A percentile compares a stretch with the other conserved stretches of the same genome.
Evolutionary conservation across 92 coral and sea anemone genomes (phyloP).

Genomic region (Hydrozoanthus gracilis): DNA sequence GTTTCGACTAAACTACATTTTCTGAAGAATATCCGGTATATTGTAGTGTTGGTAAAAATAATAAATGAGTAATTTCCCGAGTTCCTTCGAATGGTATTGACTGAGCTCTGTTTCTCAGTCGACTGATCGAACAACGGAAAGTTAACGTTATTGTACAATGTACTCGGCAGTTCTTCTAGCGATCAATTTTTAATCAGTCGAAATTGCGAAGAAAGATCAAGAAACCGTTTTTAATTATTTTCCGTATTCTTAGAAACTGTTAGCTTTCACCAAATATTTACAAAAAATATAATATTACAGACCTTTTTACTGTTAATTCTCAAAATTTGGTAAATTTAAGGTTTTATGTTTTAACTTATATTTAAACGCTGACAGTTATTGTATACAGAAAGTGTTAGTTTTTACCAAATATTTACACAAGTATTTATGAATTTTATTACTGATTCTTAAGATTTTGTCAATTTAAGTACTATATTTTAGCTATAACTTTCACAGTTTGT

Average conservation of each 20-base stretch:
- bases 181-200: slow-evolving; percentile 43
- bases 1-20: neutral
- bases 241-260: neutral
- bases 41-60: neutral
- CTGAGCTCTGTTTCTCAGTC: neutral
- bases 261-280: neutral
- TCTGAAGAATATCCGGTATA: neutral
- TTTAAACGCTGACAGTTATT: neutral
- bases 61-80: neutral
- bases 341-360: neutral
- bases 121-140: too few relatives aligned
- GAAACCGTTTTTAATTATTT: slow-evolving; percentile 17
- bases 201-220: slow-evolving; percentile 10
- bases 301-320: neutral
- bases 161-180: neutral
- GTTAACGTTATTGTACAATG: neutral
- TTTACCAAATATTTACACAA: neutral
- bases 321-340: neutral
- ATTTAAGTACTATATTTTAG: neutral
- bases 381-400: neutral
- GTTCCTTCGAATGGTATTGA: neutral
- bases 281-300: neutral
- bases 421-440: neutral
- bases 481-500: neutral
- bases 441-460: neutral